Conservation (phyloP, 2,113 vertebrate genomes). For the Alexandromys fortis region DNA sequence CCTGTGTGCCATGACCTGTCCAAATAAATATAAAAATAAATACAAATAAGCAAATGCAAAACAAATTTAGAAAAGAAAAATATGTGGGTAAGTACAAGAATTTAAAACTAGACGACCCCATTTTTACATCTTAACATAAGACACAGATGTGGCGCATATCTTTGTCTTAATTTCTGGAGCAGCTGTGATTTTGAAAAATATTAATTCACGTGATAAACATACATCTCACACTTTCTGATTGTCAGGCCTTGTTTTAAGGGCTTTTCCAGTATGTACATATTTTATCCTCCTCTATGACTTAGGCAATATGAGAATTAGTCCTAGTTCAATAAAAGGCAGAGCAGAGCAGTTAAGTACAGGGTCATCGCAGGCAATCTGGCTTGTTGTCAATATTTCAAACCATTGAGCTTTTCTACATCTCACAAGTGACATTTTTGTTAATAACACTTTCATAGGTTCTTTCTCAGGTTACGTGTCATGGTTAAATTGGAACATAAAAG, state of each 20-base stretch:
- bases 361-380: background rate
- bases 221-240: background rate
- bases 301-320: background rate
- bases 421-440: background rate
- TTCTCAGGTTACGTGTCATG: background rate
- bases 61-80: background rate
- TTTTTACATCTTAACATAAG: background rate
- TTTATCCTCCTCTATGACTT: conserved; percentile 38
- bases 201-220: background rate
- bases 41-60: background rate
- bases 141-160: background rate
- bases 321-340: background rate
- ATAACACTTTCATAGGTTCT: background rate
- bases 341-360: background rate
- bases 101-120: background rate
- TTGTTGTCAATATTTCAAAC: background rate
- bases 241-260: background rate
- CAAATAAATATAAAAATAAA: background rate
- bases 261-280: conserved; percentile 7
- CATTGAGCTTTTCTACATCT: background rate
- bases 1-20: background rate
- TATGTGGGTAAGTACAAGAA: background rate
- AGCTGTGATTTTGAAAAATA: background rate
- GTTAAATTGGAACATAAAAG: conserved; percentile 41
- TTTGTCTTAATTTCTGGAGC: conserved; percentile 39